Percentiles rank a stretch among this genome's conserved stretches.
These are phyloP conservation scores for Fulmarus glacialis DNA, from an alignment of 2,113 vertebrate genomes.

Conservation along the genomic window DNA sequence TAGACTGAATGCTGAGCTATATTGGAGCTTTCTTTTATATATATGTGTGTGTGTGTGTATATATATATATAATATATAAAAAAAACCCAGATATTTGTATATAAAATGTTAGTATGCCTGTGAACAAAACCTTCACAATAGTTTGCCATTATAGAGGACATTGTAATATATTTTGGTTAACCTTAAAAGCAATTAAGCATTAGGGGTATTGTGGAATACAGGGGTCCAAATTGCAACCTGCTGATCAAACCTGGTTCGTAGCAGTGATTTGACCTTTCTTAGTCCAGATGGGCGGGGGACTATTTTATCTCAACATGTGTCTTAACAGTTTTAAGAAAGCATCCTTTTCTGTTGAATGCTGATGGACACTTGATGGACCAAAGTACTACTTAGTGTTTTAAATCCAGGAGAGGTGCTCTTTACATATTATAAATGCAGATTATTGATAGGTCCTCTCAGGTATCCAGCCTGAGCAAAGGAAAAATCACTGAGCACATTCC, in stretches of 20 bases:
- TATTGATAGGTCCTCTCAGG: not conserved
- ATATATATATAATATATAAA: no score
- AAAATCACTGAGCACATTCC: not conserved
- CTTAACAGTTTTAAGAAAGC: not conserved
- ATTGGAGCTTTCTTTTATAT: no score
- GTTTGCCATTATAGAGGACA: not conserved
- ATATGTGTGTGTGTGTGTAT: not conserved
- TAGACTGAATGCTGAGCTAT: not conserved
- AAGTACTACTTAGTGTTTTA: not conserved
- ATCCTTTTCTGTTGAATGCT: not conserved
- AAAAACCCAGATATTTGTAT: not conserved
- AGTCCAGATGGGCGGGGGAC: not conserved
- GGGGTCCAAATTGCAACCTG: not conserved
- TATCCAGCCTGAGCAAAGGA: not conserved
- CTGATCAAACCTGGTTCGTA: not conserved
- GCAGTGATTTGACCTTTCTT: not conserved
- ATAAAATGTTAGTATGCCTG: not conserved
- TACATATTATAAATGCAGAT: not conserved
- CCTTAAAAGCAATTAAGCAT: not conserved
- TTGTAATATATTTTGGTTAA: not conserved
- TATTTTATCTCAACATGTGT: accelerated
- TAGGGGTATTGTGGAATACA: not conserved
- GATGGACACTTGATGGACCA: not conserved
- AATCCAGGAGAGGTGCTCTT: not conserved
- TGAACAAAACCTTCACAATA: not conserved